These are phyloP conservation scores for Pachypsylla venusta DNA, from an alignment of 1,140 invertebrate species.

Conservation along the genomic window DNA sequence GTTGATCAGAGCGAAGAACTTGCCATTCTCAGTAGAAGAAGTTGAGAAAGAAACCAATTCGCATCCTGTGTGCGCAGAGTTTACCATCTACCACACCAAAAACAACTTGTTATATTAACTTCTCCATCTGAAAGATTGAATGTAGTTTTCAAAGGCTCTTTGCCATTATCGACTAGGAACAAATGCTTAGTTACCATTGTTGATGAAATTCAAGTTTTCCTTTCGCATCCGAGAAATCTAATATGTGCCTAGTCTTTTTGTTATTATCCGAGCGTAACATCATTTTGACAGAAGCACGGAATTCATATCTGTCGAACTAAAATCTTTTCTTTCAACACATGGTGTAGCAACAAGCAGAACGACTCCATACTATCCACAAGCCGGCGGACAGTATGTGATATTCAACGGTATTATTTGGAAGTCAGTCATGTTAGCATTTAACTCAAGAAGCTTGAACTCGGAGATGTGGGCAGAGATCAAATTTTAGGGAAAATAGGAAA, in stretches of 20 bases:
- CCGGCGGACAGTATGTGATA: background rate
- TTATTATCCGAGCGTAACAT: slow-evolving; percentile 18
- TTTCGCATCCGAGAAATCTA: slow-evolving; percentile 25
- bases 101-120: slow-evolving; percentile 23
- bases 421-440: background rate
- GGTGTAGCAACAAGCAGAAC: background rate
- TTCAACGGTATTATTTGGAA: background rate
- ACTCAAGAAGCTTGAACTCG: background rate
- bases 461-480: too few relatives aligned
- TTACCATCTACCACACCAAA: slow-evolving; percentile 15
- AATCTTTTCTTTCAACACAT: slow-evolving; percentile 11
- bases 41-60: slow-evolving; percentile 16
- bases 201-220: slow-evolving; percentile 28
- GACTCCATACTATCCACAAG: background rate
- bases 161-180: slow-evolving; percentile 23
- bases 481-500: too few relatives aligned
- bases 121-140: slow-evolving; percentile 23
- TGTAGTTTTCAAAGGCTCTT: slow-evolving; percentile 26
- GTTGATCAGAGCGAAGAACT: slow-evolving; percentile 20
- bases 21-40: slow-evolving; percentile 22
- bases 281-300: slow-evolving; percentile 21
- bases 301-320: slow-evolving; percentile 22
- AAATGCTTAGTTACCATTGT: slow-evolving; percentile 24
- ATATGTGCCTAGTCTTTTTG: slow-evolving; percentile 19
- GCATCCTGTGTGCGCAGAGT: slow-evolving; percentile 17